Evolutionary conservation across 1,140 invertebrate species (phyloP).

Genomic region (Patella vulgata): DNA sequence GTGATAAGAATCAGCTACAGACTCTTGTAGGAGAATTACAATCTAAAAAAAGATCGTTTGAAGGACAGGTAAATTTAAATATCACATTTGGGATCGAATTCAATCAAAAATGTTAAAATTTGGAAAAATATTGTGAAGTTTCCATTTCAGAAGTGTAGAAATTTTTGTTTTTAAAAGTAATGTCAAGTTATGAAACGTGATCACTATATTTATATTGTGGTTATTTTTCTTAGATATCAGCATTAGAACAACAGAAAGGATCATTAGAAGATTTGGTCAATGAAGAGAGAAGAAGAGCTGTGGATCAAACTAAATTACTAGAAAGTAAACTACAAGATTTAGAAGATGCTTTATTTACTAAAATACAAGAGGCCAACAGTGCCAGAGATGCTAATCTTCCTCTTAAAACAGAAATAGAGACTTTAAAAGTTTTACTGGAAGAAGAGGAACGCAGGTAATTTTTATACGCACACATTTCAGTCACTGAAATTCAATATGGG

Average conservation of each 20-base stretch:
- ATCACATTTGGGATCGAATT: no score
- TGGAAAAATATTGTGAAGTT: neutral
- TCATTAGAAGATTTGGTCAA: conserved; percentile 39
- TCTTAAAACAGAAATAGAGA: conserved; percentile 55
- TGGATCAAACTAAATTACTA: conserved; percentile 38
- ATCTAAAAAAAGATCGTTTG: conserved; percentile 40
- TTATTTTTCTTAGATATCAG: conserved; percentile 42
- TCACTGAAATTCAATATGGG: neutral
- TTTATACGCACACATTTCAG: neutral
- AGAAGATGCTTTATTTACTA: conserved; percentile 48
- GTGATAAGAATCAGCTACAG: conserved; percentile 40
- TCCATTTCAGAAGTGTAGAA: no score
- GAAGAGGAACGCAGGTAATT: conserved; percentile 56
- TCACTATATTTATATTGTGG: no score
- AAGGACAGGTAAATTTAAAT: conserved; percentile 46
- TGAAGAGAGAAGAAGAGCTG: conserved; percentile 33
- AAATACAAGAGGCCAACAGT: conserved; percentile 47
- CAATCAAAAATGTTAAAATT: no score
- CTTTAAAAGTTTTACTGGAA: conserved; percentile 47
- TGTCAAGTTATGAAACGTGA: no score
- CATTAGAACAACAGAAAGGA: conserved; percentile 42
- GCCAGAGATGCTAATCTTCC: conserved; percentile 45
- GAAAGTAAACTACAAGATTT: conserved; percentile 48
- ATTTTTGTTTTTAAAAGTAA: no score
- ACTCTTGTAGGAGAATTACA: conserved; percentile 40